Conservation (phyloP, 1,140 invertebrate species). For the Sminthurides bifidus region DNA sequence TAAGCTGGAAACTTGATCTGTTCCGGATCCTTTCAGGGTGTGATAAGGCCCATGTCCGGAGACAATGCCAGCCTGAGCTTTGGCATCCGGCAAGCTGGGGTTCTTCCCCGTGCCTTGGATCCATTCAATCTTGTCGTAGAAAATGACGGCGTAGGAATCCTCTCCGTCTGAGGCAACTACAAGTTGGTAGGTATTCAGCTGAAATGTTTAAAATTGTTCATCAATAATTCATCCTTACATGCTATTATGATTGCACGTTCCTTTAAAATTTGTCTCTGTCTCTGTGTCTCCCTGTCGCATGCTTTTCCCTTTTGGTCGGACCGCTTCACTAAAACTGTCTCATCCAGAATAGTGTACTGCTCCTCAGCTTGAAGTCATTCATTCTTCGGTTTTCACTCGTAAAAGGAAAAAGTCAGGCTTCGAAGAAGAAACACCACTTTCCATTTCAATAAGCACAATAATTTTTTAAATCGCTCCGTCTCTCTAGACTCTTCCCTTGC, state of each 20-base stretch:
- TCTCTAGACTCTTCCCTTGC: too few relatives aligned
- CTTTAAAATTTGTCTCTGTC: too few relatives aligned
- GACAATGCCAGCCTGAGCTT: conserved; percentile 68
- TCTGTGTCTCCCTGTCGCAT: too few relatives aligned
- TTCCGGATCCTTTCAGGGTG: conserved; percentile 68
- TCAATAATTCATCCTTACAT: neutral
- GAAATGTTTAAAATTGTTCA: conserved; percentile 10
- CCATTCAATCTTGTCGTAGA: conserved; percentile 86
- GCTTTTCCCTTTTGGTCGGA: too few relatives aligned
- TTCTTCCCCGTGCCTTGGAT: conserved; percentile 55
- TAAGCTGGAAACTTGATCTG: conserved; percentile 63
- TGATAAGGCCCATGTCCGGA: conserved; percentile 60
- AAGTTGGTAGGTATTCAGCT: conserved; percentile 70
- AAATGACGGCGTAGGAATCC: conserved; percentile 67
- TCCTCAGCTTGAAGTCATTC: too few relatives aligned
- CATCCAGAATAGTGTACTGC: too few relatives aligned
- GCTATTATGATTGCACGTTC: neutral
- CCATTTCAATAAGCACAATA: too few relatives aligned
- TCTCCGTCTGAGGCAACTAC: conserved; percentile 67
- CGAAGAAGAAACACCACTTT: too few relatives aligned
- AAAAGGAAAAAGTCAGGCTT: too few relatives aligned
- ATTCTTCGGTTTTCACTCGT: too few relatives aligned
- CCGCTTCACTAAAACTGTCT: too few relatives aligned
- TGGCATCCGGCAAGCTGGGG: conserved; percentile 61
- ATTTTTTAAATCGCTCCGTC: too few relatives aligned